Evolutionary conservation across 2,113 vertebrate genomes (phyloP), one percentile per base, ranked within the genome.

Genomic region (Neogale vison): DNA sequence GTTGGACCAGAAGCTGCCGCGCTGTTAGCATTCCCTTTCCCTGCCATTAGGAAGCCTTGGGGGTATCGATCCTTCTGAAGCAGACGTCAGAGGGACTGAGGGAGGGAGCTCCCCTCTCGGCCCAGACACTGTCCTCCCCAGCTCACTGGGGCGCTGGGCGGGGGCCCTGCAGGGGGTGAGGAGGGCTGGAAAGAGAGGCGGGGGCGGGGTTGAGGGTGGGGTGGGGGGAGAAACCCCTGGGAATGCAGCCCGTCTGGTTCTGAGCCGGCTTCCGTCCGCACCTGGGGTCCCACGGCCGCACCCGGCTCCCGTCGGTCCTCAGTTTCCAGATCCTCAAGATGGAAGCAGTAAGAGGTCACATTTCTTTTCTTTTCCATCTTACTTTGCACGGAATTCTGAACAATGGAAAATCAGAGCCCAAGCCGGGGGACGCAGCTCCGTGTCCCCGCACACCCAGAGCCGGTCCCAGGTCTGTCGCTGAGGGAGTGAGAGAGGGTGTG

Each of bases 281-380:
- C 11, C 4, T 0, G 0, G 0, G 1, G 45, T 7, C 23, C 1
- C 39, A 0, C 0, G 4, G 29, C 57, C 31, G 26, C 36, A 3
- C 17, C 9, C 4, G 23, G 17, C 17, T 59, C 21, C 3, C 1
- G 2, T 65, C 88, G 77, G 57, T 52, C 31, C 39, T 55, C 31
- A 0, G 72, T 17, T 47, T 29, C 10, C 29, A 52, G 39, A 76
- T 36, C 59, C 17, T 90, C 57, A 18, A n/a, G 47, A 52, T 36
- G 45, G 11, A 36, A 84, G 7, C 55, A 77, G 13, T 7, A 59
- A 20, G 34, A 36, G 57, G 34, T 59, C n/a, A 12, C 14, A 3
- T 15, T 21, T 45, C 6, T 18, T 67, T 24, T 14, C 21, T 14
- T 76, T 74, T 6, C 20, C 7, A 36, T 29, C 63, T 79, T 55